Conservation (phyloP, 1,140 invertebrate genomes). For the Odontomachus brunneus region DNA sequence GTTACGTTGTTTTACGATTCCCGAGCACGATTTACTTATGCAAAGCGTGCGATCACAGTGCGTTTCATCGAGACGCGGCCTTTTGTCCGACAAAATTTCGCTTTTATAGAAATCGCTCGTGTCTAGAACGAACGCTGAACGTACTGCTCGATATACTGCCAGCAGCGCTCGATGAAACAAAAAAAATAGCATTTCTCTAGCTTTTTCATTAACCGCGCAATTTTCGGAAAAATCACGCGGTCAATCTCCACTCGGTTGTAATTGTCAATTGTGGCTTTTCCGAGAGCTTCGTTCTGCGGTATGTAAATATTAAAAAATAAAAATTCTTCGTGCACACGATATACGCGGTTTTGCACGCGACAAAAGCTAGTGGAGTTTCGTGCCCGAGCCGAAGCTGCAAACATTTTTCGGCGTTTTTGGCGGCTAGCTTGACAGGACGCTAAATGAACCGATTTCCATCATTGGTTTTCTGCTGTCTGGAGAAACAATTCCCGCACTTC, state of each 20-base stretch:
- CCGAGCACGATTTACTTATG: no score
- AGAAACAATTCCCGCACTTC: no score
- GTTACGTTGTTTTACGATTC: no score
- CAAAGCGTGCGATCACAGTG: no score
- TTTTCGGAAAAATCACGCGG: constrained; percentile 10
- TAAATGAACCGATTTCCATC: not conserved
- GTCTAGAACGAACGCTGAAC: not conserved
- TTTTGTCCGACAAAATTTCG: no score
- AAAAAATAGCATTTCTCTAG: constrained; percentile 22
- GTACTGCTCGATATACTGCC: not conserved
- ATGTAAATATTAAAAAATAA: constrained; percentile 28
- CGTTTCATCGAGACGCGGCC: no score
- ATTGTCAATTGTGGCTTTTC: constrained; percentile 41
- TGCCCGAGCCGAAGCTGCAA: not conserved
- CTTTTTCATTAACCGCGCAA: constrained; percentile 46
- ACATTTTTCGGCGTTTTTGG: not conserved
- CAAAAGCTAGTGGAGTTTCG: not conserved
- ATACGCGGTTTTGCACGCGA: not conserved
- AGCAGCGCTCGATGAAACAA: not conserved
- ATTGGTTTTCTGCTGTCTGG: no score
- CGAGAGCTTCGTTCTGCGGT: not conserved
- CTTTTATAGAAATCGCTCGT: not conserved
- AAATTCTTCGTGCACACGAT: not conserved
- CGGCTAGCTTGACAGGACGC: not conserved
- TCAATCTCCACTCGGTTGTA: constrained; percentile 19